phyloP scores from a whole-genome alignment of 2,113 vertebrate species.

The Tachuris rubrigastra region DNA sequence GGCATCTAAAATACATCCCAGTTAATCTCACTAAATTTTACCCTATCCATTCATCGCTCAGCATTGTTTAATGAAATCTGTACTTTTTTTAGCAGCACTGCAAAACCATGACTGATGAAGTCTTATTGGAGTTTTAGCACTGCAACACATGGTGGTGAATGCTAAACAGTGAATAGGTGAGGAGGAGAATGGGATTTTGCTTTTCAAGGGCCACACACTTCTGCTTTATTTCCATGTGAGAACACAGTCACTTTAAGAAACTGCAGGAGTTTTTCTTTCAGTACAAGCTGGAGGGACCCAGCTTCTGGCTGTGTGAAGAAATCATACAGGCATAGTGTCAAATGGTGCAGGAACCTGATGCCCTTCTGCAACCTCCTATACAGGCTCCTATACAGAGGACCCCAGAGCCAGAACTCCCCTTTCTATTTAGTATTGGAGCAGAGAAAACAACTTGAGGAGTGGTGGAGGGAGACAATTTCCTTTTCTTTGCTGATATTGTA shows the following conservation, averaged over 20 bases:
- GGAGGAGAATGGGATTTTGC: not conserved
- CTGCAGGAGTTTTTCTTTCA: not conserved
- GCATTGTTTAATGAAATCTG: slow-evolving; percentile 56
- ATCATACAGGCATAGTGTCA: not conserved
- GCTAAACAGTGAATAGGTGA: not conserved
- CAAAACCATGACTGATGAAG: slow-evolving; percentile 16
- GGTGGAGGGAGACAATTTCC: not conserved
- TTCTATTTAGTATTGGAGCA: not conserved
- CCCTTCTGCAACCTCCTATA: not conserved
- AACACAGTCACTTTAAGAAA: not conserved
- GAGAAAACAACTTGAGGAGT: not conserved
- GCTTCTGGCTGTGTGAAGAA: not conserved
- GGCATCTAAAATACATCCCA: slow-evolving; percentile 39
- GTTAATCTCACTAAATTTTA: slow-evolving; percentile 53
- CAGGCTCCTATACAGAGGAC: not conserved
- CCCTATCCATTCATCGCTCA: not conserved
- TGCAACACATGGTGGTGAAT: not conserved
- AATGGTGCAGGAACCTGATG: not conserved
- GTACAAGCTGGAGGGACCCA: not conserved
- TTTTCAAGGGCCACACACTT: not conserved
- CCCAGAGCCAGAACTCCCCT: not conserved
- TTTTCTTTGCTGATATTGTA: not conserved
- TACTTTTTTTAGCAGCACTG: not conserved
- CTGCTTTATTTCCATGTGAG: not conserved
- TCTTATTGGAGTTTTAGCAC: not conserved